Percentiles rank a stretch among this genome's conserved stretches.
Conservation (phyloP, 1,140 invertebrate species). For the Heliconius nattereri region DNA sequence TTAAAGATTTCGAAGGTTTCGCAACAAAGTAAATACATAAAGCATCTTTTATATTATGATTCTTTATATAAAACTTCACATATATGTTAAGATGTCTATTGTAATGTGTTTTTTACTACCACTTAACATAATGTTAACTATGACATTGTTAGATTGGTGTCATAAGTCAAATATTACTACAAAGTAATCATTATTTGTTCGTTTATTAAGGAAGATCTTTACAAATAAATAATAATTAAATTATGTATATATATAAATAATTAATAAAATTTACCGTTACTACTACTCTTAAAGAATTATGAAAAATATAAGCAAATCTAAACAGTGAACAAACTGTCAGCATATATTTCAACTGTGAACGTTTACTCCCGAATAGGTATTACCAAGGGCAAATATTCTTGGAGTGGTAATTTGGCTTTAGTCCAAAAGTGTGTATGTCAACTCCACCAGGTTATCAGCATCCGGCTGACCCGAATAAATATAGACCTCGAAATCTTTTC, state of each 20-base stretch:
- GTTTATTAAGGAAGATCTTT: no score
- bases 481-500: constrained; percentile 60
- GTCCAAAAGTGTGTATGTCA: constrained; percentile 52
- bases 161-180: no score
- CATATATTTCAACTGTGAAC: not conserved
- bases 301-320: not conserved
- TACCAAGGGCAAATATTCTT: constrained; percentile 22
- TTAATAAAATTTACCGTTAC: not conserved
- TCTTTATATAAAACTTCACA: no score
- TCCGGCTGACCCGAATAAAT: constrained; percentile 69
- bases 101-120: no score
- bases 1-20: no score
- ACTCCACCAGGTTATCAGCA: constrained; percentile 67
- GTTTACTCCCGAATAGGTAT: constrained; percentile 19
- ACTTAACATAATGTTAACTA: no score
- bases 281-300: not conserved
- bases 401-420: constrained; percentile 47
- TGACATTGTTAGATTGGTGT: no score
- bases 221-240: no score
- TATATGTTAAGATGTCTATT: no score
- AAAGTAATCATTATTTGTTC: no score
- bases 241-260: not conserved
- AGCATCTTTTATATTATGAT: no score
- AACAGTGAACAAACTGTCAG: not conserved
- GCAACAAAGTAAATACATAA: no score